phyloP scores from a whole-genome alignment of 2,797 vertebrate genomes.

The Uromys caudimaculatus region DNA sequence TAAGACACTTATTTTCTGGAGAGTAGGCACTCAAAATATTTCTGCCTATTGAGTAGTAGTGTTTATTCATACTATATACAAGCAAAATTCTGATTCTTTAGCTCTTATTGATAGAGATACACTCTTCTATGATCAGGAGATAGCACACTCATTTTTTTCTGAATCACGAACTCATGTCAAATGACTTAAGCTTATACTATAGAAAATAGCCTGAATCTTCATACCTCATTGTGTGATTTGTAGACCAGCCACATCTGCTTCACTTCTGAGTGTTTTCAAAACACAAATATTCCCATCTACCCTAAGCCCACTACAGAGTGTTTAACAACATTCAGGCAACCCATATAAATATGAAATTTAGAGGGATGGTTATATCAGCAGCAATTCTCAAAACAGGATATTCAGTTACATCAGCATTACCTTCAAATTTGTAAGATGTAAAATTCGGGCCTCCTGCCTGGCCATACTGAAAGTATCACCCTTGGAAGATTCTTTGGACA shows the following conservation, averaged over 20 bases:
- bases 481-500: neutral
- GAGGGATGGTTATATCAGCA: neutral
- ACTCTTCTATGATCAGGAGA: neutral
- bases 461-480: neutral
- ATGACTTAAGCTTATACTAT: neutral
- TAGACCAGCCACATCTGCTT: neutral
- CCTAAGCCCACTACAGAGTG: neutral
- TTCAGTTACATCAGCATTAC: neutral
- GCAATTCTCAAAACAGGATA: neutral
- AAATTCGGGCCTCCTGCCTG: neutral
- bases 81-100: neutral
- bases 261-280: neutral
- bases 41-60: neutral
- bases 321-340: neutral
- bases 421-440: neutral
- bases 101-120: neutral
- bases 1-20: neutral
- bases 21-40: conserved; percentile 12
- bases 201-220: neutral
- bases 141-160: conserved; percentile 42
- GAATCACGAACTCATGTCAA: neutral
- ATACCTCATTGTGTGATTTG: neutral
- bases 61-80: neutral
- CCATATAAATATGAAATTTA: neutral
- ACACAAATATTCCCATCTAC: neutral